phyloP scores from a whole-genome alignment of 2,888 invertebrate species.

The Agrotis exclamationis region DNA sequence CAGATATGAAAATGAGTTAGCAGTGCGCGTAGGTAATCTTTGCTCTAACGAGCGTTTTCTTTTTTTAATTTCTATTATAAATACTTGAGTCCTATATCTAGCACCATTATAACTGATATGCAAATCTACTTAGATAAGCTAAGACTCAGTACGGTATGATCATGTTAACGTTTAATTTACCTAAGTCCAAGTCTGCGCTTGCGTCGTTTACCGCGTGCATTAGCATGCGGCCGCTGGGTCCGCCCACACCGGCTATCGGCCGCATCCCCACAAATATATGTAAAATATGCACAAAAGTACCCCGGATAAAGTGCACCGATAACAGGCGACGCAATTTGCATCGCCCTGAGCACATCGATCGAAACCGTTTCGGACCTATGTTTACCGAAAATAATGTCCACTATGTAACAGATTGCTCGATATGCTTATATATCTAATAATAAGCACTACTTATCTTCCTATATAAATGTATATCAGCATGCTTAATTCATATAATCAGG shows the following conservation, averaged over 20 bases:
- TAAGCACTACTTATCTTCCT: conserved; percentile 26
- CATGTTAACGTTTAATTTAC: conserved; percentile 66
- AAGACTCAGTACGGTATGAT: conserved; percentile 36
- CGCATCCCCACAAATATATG: conserved; percentile 86
- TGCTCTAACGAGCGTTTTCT: neutral
- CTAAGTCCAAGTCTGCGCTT: conserved; percentile 76
- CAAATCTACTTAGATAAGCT: conserved; percentile 38
- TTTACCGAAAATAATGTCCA: conserved; percentile 81
- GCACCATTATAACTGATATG: neutral
- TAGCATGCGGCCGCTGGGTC: conserved; percentile 81
- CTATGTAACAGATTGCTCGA: conserved; percentile 55
- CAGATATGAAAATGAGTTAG: conserved; percentile 46
- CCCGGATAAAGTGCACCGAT: conserved; percentile 89
- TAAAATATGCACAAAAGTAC: conserved; percentile 89
- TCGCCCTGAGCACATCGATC: conserved; percentile 82
- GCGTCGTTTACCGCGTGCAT: conserved; percentile 78
- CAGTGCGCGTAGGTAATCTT: conserved; percentile 4
- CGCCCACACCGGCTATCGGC: conserved; percentile 86
- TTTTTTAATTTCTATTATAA: neutral
- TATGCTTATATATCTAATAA: conserved; percentile 52
- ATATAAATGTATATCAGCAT: neutral
- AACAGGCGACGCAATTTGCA: conserved; percentile 89
- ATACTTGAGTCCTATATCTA: neutral
- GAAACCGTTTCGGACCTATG: conserved; percentile 81
- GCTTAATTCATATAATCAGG: conserved; percentile 22